Evolutionary conservation across 2,888 invertebrate species (phyloP), one percentile per base, ranked within the genome.

Genomic region (Pimpla rufipes): DNA sequence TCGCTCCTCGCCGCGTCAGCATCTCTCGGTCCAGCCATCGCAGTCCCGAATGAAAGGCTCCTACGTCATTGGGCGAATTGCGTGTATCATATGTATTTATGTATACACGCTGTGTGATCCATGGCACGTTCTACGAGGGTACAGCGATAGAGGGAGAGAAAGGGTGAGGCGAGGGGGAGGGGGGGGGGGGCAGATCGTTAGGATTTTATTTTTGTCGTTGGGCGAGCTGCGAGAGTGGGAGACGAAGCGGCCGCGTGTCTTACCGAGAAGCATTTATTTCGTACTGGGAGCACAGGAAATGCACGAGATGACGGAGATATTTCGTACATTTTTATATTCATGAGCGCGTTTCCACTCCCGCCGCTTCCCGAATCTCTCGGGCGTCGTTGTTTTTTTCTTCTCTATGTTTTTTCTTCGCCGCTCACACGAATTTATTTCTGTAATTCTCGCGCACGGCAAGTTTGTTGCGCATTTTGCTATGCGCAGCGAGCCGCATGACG

Each of bases 281-380:
- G 29, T 42, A 50, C 42, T 18, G 18, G 37, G 23, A 50, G 50
- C 64, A 59, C 74, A 47, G 62, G 37, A 74, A 83, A 66, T 73
- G 79, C 76, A 79, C 55, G 73, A 79, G 62, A 76, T 45, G 66
- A 66, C 75, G 8, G 67, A 79, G 79, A 80, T 83, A 79, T 71
- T 79, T 77, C 64, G 67, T 74, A 73, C 79, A 77, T 78, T 84
- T 83, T 83, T 83, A 83, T 80, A 83, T 83, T 78, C 74, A 78
- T 37, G 79, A 71, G 77, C 35, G 37, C 29, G 29, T 29, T 5
- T 40, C 37, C 57, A 13, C 37, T 59, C 29, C 11, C 16, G 7
- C 59, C 35, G 3, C 59, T 16, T 68, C 55, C 57, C 62, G 64
- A 78, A 62, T 80, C 67, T 67, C 67, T 67, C 11, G 18, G n/a